phyloP scores from a whole-genome alignment of 92 coral and sea anemone genomes.

The Chrysogorgia sp. region DNA sequence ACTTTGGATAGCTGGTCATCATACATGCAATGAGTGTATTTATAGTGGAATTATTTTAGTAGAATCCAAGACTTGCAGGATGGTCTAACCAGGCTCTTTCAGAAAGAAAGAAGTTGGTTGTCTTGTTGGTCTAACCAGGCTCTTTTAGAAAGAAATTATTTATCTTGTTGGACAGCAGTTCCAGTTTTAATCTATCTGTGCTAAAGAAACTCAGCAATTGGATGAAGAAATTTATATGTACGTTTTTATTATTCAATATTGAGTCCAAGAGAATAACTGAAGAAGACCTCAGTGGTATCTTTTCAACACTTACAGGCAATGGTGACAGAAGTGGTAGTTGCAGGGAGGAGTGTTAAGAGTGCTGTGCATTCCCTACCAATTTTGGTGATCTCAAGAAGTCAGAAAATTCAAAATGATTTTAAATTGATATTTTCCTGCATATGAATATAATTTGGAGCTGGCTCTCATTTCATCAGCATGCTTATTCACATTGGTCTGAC shows the following conservation, averaged over 20 bases:
- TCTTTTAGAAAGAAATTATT: constrained; percentile 37
- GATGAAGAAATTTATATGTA: constrained; percentile 23
- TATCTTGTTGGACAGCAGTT: constrained; percentile 21
- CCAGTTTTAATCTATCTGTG: constrained; percentile 23
- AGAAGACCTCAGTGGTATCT: constrained; percentile 22
- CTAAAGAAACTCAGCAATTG: constrained; percentile 26
- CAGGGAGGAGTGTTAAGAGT: constrained; percentile 44
- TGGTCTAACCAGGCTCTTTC: too few species aligned
- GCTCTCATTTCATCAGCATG: constrained; percentile 43
- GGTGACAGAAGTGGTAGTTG: constrained; percentile 32
- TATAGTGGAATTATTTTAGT: too few species aligned
- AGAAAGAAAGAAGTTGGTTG: too few species aligned
- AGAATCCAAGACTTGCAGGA: constrained; percentile 37
- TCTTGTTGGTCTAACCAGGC: too few species aligned
- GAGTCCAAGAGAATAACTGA: constrained; percentile 22
- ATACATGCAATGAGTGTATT: too few species aligned
- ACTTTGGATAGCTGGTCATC: too few species aligned
- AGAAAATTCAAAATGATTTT: constrained; percentile 48
- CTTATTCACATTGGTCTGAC: constrained; percentile 45
- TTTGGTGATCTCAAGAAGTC: constrained; percentile 44
- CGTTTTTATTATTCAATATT: constrained; percentile 18
- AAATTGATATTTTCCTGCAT: constrained; percentile 35
- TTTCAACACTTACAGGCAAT: constrained; percentile 35
- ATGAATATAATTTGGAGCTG: constrained; percentile 47
- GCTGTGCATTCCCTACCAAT: constrained; percentile 41